Base-by-base conservation (phyloP, 1,140 invertebrate species). In the Tetraneura akinire region DNA sequence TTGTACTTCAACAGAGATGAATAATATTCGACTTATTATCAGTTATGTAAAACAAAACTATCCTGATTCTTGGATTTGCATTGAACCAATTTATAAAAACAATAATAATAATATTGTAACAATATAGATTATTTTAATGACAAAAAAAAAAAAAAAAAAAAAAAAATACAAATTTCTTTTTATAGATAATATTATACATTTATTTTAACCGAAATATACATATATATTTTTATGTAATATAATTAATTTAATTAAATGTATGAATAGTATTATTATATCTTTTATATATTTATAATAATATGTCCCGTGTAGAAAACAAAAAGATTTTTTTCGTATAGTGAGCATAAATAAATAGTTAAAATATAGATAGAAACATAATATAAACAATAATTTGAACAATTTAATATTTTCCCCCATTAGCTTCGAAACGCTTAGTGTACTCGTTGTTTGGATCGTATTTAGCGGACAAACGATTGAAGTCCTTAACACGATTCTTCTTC, bases 391-490 rank as follows among this genome's bases (percentile, higher is more conserved):
- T n/a, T 51, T 16, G 3, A 32, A 51, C 16, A 10, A 11, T 21
- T 71, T 51, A 71, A 26, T 32, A 6, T 71, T 51, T 29, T 23
- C 9, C n/a, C 5, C 10, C 5, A 10, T 18, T 3, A 64, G 16
- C n/a, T 3, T 49, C 47, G 3, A 80, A 4, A 1, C 23, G 21
- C 49, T 80, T 80, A 80, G 86, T 87, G 84, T 88, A 92, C 23
- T 86, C 84, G 0, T 88, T 87, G 0, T 89, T 85, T 0, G 90
- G 89, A 83, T 92, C 91, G 83, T 87, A 92, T 83, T 90, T 91
- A 2, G 82, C 85, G 37, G 86, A 83, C 11, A 92, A 82, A 9
- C 87, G 82, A 3, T 87, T 84, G 90, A 90, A 92, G 68, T 88
- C 83, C 0, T 87, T 87, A 1, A 84, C 85, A 74, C 90, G 88